These are phyloP conservation scores for Elymnias hypermnestra DNA, from an alignment of 1,140 invertebrate genomes.

Conservation along the genomic window DNA sequence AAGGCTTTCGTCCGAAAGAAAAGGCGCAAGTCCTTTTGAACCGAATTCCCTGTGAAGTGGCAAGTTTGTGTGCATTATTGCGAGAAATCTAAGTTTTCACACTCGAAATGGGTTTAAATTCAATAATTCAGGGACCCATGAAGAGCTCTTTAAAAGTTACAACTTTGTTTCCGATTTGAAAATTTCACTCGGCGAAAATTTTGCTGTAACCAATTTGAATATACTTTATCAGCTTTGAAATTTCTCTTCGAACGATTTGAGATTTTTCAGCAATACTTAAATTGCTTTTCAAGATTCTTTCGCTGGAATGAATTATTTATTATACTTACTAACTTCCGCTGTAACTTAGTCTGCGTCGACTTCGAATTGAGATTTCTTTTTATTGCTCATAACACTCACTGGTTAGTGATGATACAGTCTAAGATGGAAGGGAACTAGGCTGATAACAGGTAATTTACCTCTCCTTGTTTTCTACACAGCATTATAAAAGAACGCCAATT, in stretches of 20 bases:
- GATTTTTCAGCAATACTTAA: no score
- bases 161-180: slow-evolving; percentile 12
- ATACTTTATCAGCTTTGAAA: background rate
- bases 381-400: no score
- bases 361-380: no score
- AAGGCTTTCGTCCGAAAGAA: slow-evolving; percentile 4
- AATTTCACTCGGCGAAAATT: slow-evolving; percentile 10
- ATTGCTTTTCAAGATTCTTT: no score
- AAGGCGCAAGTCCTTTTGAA: slow-evolving; percentile 3
- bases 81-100: slow-evolving; percentile 29
- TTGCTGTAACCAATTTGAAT: slow-evolving; percentile 9
- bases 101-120: slow-evolving; percentile 27
- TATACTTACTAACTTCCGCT: no score
- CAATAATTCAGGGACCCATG: slow-evolving; percentile 24
- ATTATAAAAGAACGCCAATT: no score
- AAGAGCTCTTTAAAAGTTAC: slow-evolving; percentile 21
- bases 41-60: slow-evolving; percentile 16
- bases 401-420: no score
- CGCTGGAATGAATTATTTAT: no score
- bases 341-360: no score
- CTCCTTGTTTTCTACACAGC: no score
- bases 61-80: slow-evolving; percentile 23
- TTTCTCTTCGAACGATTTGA: background rate
- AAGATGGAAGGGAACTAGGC: no score
- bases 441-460: no score